Conservation (phyloP, 2,888 invertebrate genomes). For the Mimachlamys varia region DNA sequence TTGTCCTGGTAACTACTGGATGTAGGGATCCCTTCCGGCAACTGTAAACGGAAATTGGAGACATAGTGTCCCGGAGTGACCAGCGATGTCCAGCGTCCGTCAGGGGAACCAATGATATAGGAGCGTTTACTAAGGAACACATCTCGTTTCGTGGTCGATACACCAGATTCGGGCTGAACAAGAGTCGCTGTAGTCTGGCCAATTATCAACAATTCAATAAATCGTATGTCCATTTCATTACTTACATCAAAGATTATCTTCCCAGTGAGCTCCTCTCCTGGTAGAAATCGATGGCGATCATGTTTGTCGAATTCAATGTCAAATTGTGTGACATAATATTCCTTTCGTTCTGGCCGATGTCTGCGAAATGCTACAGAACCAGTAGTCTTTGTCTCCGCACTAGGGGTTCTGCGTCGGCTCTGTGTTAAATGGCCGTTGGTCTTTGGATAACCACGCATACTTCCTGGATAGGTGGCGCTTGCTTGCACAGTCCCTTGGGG, state of each 20-base stretch:
- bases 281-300: constrained; percentile 64
- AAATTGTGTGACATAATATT: constrained; percentile 68
- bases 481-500: background rate
- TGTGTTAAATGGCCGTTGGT: background rate
- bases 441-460: background rate
- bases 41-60: constrained; percentile 71
- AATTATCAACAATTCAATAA: constrained; percentile 72
- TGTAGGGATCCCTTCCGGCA: constrained; percentile 73
- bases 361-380: constrained; percentile 57
- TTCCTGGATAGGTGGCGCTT: constrained; percentile 39
- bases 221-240: constrained; percentile 69
- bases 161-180: constrained; percentile 59
- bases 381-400: constrained; percentile 38
- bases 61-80: constrained; percentile 75
- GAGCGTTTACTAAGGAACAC: constrained; percentile 72
- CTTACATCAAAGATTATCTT: constrained; percentile 72
- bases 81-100: constrained; percentile 66
- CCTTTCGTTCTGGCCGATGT: constrained; percentile 60
- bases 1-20: constrained; percentile 66
- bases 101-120: constrained; percentile 70
- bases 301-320: constrained; percentile 72
- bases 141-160: constrained; percentile 64
- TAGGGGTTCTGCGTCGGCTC: background rate
- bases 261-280: constrained; percentile 74
- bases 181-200: constrained; percentile 71